Conservation (phyloP, 2,888 invertebrate genomes). For the Dorcus parallelipipedus region DNA sequence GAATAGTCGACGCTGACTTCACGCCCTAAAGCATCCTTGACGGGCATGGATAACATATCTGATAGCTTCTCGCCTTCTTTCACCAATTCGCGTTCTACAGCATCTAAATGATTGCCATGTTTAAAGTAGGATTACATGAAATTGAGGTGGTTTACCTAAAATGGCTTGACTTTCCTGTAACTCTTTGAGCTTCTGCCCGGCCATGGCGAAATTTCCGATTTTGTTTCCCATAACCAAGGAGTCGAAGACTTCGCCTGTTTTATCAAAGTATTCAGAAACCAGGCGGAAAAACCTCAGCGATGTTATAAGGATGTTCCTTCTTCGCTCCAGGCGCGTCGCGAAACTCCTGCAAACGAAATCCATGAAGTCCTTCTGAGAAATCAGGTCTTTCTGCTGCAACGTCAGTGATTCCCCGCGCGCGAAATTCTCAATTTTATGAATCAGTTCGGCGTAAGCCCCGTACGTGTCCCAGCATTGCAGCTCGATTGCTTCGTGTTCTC, state of each 20-base stretch:
- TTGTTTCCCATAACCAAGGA: slow-evolving; percentile 62
- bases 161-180: slow-evolving; percentile 59
- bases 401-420: slow-evolving; percentile 47
- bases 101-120: slow-evolving; percentile 50
- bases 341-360: slow-evolving; percentile 77
- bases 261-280: slow-evolving; percentile 69
- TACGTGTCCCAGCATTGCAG: slow-evolving; percentile 76
- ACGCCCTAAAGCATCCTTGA: slow-evolving; percentile 73
- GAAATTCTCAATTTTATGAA: slow-evolving; percentile 66
- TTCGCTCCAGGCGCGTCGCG: slow-evolving; percentile 67
- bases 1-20: slow-evolving; percentile 67
- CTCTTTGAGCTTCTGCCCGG: slow-evolving; percentile 55
- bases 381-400: slow-evolving; percentile 58
- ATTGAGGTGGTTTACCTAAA: slow-evolving; percentile 52
- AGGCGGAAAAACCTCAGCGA: slow-evolving; percentile 73
- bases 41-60: slow-evolving; percentile 73
- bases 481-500: slow-evolving; percentile 72
- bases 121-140: neutral
- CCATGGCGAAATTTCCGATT: slow-evolving; percentile 56
- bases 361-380: slow-evolving; percentile 76
- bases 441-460: slow-evolving; percentile 72
- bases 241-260: slow-evolving; percentile 65
- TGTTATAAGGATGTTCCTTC: slow-evolving; percentile 70
- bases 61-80: slow-evolving; percentile 74
- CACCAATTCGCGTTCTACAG: slow-evolving; percentile 63